Percentiles rank a stretch among this genome's conserved stretches.
These are phyloP conservation scores for Tinea pellionella DNA, from an alignment of 2,888 invertebrate species.

Conservation along the genomic window DNA sequence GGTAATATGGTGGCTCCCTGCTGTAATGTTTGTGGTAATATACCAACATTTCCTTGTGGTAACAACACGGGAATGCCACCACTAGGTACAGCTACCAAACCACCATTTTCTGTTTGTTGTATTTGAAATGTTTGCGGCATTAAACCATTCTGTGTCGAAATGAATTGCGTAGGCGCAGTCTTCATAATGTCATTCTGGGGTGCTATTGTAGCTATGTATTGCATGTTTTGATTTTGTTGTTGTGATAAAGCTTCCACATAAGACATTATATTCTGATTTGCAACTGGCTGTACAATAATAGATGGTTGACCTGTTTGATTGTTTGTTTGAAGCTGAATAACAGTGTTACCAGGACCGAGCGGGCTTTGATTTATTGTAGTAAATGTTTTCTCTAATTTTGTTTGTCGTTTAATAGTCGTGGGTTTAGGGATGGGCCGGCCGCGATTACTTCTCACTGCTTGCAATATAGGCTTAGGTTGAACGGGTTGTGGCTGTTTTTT, in stretches of 20 bases:
- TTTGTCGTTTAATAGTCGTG: slow-evolving; percentile 55
- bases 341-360: slow-evolving; percentile 56
- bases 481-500: slow-evolving; percentile 58
- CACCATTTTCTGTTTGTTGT: slow-evolving; percentile 71
- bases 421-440: slow-evolving; percentile 61
- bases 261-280: slow-evolving; percentile 71
- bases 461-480: slow-evolving; percentile 62
- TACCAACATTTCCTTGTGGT: slow-evolving; percentile 64
- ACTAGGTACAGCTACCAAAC: slow-evolving; percentile 71
- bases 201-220: slow-evolving; percentile 79
- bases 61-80: slow-evolving; percentile 67
- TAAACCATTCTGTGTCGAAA: slow-evolving; percentile 58
- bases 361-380: slow-evolving; percentile 59
- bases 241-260: slow-evolving; percentile 79
- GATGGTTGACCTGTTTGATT: slow-evolving; percentile 70
- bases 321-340: slow-evolving; percentile 69
- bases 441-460: slow-evolving; percentile 50
- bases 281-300: slow-evolving; percentile 76
- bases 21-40: slow-evolving; percentile 60
- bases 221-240: slow-evolving; percentile 77
- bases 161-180: slow-evolving; percentile 64
- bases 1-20: slow-evolving; percentile 70
- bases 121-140: slow-evolving; percentile 72
- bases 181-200: slow-evolving; percentile 72
- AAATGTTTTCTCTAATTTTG: slow-evolving; percentile 59